phyloP scores from a whole-genome alignment of 2,888 invertebrate genomes.

The Pediacus dermestoides region DNA sequence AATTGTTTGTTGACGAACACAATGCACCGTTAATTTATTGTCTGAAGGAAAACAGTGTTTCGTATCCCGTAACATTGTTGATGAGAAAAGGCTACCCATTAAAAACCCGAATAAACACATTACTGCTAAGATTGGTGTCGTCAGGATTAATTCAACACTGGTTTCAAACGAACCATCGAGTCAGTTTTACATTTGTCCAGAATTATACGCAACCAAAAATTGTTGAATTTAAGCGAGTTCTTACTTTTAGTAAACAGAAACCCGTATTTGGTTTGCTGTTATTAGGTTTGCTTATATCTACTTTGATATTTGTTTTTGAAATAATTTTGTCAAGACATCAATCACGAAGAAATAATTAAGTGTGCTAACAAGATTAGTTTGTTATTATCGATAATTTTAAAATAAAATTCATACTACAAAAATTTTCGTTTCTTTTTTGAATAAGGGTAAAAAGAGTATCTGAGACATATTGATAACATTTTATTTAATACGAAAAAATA shows the following conservation, averaged over 20 bases:
- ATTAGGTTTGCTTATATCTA: neutral
- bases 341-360: neutral
- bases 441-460: too few species aligned
- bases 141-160: constrained; percentile 10
- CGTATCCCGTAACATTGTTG: constrained; percentile 11
- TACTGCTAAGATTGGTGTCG: constrained; percentile 1
- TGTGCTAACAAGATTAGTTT: too few species aligned
- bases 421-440: too few species aligned
- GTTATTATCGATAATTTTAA: too few species aligned
- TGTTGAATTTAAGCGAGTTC: neutral
- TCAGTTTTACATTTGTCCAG: too few species aligned
- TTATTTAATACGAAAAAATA: too few species aligned
- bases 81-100: constrained; percentile 13
- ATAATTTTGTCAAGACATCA: neutral
- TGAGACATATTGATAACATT: too few species aligned
- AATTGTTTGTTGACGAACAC: neutral
- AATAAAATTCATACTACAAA: too few species aligned
- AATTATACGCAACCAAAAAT: too few species aligned
- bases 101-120: constrained; percentile 2
- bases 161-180: neutral
- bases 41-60: constrained; percentile 7
- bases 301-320: neutral
- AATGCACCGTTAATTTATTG: constrained; percentile 8
- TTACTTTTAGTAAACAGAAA: neutral
- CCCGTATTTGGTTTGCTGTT: neutral